Conservation (phyloP, 2,113 vertebrate species). For the Cyprinodon variegatus region DNA sequence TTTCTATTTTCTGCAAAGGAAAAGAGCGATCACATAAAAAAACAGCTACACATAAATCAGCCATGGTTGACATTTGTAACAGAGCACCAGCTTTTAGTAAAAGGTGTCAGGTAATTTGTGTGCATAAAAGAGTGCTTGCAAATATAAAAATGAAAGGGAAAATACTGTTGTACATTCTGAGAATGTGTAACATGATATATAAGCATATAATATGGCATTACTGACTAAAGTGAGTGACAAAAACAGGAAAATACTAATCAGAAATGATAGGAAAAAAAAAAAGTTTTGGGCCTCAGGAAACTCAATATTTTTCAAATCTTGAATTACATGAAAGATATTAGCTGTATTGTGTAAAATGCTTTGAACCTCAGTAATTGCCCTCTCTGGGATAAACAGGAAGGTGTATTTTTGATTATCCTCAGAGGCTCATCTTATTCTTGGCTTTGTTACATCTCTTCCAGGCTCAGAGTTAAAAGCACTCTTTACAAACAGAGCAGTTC, state of each 20-base stretch:
- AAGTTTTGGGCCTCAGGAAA: too few species aligned
- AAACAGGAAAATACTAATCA: too few species aligned
- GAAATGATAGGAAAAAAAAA: too few species aligned
- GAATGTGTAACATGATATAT: too few species aligned
- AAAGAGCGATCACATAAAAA: background rate
- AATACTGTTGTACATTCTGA: background rate
- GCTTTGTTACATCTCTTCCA: background rate
- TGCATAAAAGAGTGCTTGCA: background rate
- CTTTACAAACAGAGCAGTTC: background rate
- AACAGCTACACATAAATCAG: background rate
- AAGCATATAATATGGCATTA: too few species aligned
- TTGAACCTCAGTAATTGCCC: slow-evolving; percentile 6
- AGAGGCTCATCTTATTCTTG: background rate
- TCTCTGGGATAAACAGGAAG: background rate
- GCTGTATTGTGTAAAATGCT: slow-evolving; percentile 6
- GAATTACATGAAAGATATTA: slow-evolving; percentile 4
- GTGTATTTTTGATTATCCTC: background rate
- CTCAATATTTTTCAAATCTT: background rate
- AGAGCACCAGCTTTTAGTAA: background rate
- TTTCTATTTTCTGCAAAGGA: background rate
- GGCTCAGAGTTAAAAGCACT: background rate
- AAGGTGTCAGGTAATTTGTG: background rate
- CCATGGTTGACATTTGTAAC: background rate
- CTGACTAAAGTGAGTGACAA: too few species aligned
- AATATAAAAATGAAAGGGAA: background rate